Base-by-base conservation (phyloP, 2,797 vertebrate genomes). In the Spinibarbus caldwelli region DNA sequence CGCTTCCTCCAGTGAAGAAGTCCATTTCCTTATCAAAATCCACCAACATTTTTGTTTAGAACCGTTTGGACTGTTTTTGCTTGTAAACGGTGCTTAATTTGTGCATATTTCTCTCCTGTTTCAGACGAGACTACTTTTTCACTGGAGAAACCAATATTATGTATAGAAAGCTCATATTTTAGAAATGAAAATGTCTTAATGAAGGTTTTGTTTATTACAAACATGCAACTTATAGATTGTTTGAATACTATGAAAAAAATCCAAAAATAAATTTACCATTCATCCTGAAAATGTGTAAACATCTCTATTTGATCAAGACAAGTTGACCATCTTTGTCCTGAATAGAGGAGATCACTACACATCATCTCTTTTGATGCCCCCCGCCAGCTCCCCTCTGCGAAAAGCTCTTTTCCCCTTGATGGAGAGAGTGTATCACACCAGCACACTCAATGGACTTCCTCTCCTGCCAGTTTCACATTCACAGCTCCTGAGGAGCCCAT, bases 401-500 rank as follows among this genome's bases (percentile, higher is more conserved):
- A 75, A 85, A 72, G 43, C 78, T 80, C 57, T 75, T 75, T 85
- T 57, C 59, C 29, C 59, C 62, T 43, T 80, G 62, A 86, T 34
- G 36, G 41, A 83, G 67, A 52, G 26, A 49, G 66, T 62, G 66
- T 79, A 41, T 71, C 68, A 47, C 75, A 83, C 43, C 54, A 83
- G 41, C 34, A 11, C 72, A 31, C 66, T n/a, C 64, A 64, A 57
- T 71, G 79, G 80, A 82, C 72, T 21, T 76, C 72, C 64, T 57
- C 62, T 86, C 72, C 66, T 68, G 71, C 75, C 64, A 78, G 83
- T 78, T 78, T 78, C 75, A 78, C 72, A 72, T 86, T 83, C 75
- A 64, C 75, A 75, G 67, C 57, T 86, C 85, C 73, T 68, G 70
- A 76, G 76, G 81, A 86, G 81, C 54, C 80, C 67, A 83, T 86